phyloP scores from a whole-genome alignment of 2,888 invertebrate genomes.

The Acleris cristana region DNA sequence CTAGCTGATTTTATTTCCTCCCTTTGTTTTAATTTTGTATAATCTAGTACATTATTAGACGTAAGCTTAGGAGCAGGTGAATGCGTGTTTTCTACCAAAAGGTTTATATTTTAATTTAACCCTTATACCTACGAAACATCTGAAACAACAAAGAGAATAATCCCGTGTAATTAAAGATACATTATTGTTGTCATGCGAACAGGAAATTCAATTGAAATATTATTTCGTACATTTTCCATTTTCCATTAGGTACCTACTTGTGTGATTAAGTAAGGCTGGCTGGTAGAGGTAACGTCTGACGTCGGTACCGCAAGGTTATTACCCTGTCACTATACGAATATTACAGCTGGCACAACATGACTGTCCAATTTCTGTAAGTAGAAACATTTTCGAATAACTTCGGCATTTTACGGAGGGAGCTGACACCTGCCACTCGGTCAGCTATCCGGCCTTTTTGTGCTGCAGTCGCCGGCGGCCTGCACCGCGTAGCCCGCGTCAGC shows the following conservation, averaged over 20 bases:
- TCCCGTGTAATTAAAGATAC: neutral
- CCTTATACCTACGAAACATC: too few species aligned
- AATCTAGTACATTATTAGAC: neutral
- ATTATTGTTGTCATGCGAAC: neutral
- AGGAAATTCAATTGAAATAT: neutral
- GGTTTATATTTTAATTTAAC: too few species aligned
- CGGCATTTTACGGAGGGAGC: slow-evolving; percentile 41
- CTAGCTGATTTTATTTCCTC: slow-evolving; percentile 27
- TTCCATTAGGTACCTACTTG: too few species aligned
- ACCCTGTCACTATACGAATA: slow-evolving; percentile 9
- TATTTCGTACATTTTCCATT: neutral
- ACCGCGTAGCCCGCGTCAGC: slow-evolving; percentile 15
- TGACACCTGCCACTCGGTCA: slow-evolving; percentile 48
- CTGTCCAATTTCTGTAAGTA: slow-evolving; percentile 14
- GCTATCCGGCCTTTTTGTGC: slow-evolving; percentile 44
- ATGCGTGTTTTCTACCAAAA: neutral
- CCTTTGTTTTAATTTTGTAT: slow-evolving; percentile 3
- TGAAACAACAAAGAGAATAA: neutral
- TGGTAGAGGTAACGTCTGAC: neutral
- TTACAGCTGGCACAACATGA: slow-evolving; percentile 21
- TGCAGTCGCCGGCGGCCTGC: slow-evolving; percentile 34
- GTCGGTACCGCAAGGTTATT: slow-evolving; percentile 15
- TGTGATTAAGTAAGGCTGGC: neutral
- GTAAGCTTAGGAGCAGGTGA: neutral
- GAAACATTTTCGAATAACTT: slow-evolving; percentile 35